Evolutionary conservation across 2,113 vertebrate species (phyloP).

Genomic region (Saguinus midas): DNA sequence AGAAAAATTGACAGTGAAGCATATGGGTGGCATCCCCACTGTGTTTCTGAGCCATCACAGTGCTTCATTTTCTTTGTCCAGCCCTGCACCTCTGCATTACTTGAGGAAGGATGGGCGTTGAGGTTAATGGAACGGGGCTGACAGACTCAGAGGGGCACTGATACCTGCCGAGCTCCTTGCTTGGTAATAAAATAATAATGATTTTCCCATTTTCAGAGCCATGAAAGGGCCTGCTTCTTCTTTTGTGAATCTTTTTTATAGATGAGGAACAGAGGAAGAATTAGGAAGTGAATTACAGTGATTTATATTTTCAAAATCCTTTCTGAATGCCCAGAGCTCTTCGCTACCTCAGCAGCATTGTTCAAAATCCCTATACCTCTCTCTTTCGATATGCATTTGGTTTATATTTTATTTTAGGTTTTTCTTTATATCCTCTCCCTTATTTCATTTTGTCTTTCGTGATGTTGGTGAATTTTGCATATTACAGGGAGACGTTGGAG

Average conservation of each 20-base stretch:
- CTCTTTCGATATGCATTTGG: not conserved
- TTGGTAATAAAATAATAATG: not conserved
- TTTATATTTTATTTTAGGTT: not conserved
- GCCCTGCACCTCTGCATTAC: not conserved
- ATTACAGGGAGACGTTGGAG: not conserved
- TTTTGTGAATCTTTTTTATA: not conserved
- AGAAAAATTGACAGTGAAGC: not conserved
- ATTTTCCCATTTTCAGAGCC: not conserved
- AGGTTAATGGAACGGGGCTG: not conserved
- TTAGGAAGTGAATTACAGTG: not conserved
- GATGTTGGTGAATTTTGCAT: not conserved
- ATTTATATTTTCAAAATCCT: not conserved
- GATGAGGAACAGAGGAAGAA: not conserved
- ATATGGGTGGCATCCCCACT: not conserved
- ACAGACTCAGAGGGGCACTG: rapidly evolving
- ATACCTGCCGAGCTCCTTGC: not conserved
- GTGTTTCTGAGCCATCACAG: not conserved
- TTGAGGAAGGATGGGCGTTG: not conserved
- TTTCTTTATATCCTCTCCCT: not conserved
- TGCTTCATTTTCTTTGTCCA: not conserved
- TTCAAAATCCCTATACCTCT: not conserved
- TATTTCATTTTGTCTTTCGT: not conserved
- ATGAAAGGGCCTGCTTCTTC: not conserved
- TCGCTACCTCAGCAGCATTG: not conserved
- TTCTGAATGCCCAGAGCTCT: not conserved